A percentile compares a stretch with the other conserved stretches of the same genome.
Conservation (phyloP, 92 coral and sea anemone species). For the Phenganax stokvisi region DNA sequence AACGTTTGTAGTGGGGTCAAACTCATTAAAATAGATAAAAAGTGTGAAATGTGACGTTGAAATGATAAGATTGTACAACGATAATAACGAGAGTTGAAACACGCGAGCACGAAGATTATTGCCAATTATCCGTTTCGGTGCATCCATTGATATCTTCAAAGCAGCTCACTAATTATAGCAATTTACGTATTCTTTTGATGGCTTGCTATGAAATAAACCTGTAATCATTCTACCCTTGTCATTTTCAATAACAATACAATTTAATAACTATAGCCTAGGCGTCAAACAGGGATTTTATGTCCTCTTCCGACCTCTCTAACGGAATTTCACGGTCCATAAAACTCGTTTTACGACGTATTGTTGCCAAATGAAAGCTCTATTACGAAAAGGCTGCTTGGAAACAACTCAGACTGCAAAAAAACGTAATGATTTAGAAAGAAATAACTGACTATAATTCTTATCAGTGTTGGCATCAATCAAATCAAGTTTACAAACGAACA, state of each 20-base stretch:
- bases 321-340: conserved; percentile 46
- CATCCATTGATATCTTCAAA: conserved; percentile 44
- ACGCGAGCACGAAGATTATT: conserved; percentile 33
- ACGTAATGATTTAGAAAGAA: background rate
- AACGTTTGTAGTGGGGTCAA: conserved; percentile 30
- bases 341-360: conserved; percentile 35
- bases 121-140: conserved; percentile 47
- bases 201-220: conserved; percentile 36
- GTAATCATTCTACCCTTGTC: conserved; percentile 43
- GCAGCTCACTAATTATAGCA: conserved; percentile 43
- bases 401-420: conserved; percentile 14
- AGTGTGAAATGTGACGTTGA: conserved; percentile 15
- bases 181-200: conserved; percentile 45
- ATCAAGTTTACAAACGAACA: conserved; percentile 28
- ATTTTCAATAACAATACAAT: conserved; percentile 43
- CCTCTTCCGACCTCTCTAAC: conserved; percentile 43
- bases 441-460: conserved; percentile 17
- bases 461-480: conserved; percentile 29
- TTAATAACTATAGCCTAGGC: conserved; percentile 42
- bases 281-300: conserved; percentile 43
- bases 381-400: conserved; percentile 28
- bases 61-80: conserved; percentile 26
- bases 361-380: conserved; percentile 36
- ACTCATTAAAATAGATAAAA: conserved; percentile 35
- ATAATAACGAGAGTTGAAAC: conserved; percentile 24